phyloP scores from a whole-genome alignment of 2,888 invertebrate genomes.

The Esperia sulphurella region DNA sequence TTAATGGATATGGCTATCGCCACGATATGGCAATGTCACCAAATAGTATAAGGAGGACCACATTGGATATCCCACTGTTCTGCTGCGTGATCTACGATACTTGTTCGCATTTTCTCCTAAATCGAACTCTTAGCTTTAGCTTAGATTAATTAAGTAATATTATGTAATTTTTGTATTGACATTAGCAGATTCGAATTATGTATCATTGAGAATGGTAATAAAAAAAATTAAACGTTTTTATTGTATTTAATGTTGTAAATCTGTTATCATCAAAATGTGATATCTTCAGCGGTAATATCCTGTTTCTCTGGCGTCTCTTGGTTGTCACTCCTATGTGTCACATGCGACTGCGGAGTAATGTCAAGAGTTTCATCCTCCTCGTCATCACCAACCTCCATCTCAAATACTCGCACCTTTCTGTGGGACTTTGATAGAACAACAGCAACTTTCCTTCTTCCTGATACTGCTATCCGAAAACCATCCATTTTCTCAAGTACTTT shows the following conservation, averaged over 20 bases:
- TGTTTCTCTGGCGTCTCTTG: slow-evolving; percentile 42
- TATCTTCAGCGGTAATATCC: slow-evolving; percentile 31
- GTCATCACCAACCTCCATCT: slow-evolving; percentile 96
- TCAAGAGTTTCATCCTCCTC: slow-evolving; percentile 84
- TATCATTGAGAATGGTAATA: not conserved
- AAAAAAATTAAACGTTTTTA: not conserved
- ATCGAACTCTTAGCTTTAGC: no score
- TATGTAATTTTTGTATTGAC: not conserved
- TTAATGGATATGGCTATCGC: no score
- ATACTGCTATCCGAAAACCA: slow-evolving; percentile 87
- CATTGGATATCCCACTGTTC: no score
- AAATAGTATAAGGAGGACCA: no score
- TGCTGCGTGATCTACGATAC: no score
- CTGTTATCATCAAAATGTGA: slow-evolving; percentile 25
- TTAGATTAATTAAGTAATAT: no score
- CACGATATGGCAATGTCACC: no score
- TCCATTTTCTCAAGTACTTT: slow-evolving; percentile 83
- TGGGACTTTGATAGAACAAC: slow-evolving; percentile 89
- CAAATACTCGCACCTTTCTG: slow-evolving; percentile 90
- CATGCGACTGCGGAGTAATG: slow-evolving; percentile 58
- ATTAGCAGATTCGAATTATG: not conserved
- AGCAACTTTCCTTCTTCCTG: slow-evolving; percentile 90
- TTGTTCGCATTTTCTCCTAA: no score
- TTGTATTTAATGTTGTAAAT: slow-evolving; percentile 3
- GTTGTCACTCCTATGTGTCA: slow-evolving; percentile 38